Evolutionary conservation across 2,797 vertebrate genomes (phyloP).

Genomic region (Kryptopterus vitreolus): DNA sequence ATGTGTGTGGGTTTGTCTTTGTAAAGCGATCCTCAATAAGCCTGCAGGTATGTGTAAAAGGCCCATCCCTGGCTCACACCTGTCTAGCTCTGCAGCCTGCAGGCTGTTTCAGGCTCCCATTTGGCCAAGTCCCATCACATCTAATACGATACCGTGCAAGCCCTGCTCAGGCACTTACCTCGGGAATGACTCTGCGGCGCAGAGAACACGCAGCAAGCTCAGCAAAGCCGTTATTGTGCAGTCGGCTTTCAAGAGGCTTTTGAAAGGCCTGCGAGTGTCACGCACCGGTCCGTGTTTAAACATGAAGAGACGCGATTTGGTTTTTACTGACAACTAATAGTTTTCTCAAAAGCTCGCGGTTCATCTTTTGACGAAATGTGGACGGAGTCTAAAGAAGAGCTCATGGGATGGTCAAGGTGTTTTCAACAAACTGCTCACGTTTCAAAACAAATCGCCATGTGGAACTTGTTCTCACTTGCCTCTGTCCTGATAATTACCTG

Average conservation of each 20-base stretch:
- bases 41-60: conserved; percentile 56
- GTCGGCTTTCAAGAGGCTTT: conserved; percentile 19
- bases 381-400: conserved; percentile 26
- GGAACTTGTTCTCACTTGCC: conserved; percentile 73
- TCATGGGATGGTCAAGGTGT: conserved; percentile 61
- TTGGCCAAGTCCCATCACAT: conserved; percentile 45
- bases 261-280: conserved; percentile 22
- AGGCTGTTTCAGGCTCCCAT: conserved; percentile 42
- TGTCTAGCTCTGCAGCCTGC: conserved; percentile 67
- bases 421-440: conserved; percentile 63
- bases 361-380: conserved; percentile 1
- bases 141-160: conserved; percentile 26
- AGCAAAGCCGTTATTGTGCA: conserved; percentile 19
- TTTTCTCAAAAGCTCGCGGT: not conserved
- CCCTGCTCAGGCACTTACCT: conserved; percentile 24
- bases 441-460: conserved; percentile 70
- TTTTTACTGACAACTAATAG: not conserved
- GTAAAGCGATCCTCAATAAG: conserved; percentile 55
- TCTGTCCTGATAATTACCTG: conserved; percentile 70
- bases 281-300: conserved; percentile 30
- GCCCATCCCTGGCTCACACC: conserved; percentile 64
- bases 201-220: conserved; percentile 10
- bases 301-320: conserved; percentile 14
- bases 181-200: conserved; percentile 28
- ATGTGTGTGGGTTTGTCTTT: conserved; percentile 48